Evolutionary conservation across 2,888 invertebrate genomes (phyloP).

Genomic region (Muschampia plurimacula): DNA sequence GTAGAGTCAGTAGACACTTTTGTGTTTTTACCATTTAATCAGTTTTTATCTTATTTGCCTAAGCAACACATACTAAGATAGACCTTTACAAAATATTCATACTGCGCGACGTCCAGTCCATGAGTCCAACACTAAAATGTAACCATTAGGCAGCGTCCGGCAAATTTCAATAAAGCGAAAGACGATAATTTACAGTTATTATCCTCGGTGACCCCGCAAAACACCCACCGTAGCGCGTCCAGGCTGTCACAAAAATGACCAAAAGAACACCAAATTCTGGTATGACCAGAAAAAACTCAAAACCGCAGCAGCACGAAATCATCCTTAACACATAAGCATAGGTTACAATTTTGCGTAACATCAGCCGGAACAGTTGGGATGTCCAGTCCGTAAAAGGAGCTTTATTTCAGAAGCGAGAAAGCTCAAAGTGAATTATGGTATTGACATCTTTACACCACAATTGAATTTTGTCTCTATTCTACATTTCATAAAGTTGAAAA

Average conservation of each 20-base stretch:
- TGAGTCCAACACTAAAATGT: conserved; percentile 53
- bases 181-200: conserved; percentile 85
- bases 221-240: conserved; percentile 79
- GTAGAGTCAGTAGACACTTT: too few species aligned
- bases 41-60: too few species aligned
- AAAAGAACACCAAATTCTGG: conserved; percentile 79
- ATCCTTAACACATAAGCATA: conserved; percentile 53
- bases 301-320: conserved; percentile 52
- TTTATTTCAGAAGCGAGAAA: conserved; percentile 83
- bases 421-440: conserved; percentile 82
- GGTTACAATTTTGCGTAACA: conserved; percentile 50
- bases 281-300: conserved; percentile 75
- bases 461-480: conserved; percentile 56
- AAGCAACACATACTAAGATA: neutral
- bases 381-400: conserved; percentile 75
- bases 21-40: too few species aligned
- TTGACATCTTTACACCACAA: conserved; percentile 51
- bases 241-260: conserved; percentile 75
- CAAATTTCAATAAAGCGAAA: conserved; percentile 81
- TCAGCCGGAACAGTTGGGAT: conserved; percentile 54
- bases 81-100: neutral
- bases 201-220: conserved; percentile 84
- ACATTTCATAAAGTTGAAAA: conserved; percentile 48
- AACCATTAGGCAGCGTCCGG: conserved; percentile 74
- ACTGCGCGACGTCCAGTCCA: neutral